A percentile compares a stretch with the other conserved stretches of the same genome.
Evolutionary conservation across 2,113 vertebrate genomes (phyloP).

Genomic region (sheep (Ovis aries)): ARS-UI_Ramb_v3.0 NC_056069.1:29343501-29344000

Average conservation of each 20-base stretch:
- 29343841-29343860: neutral
- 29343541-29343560: slow-evolving; percentile 27
- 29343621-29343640: slow-evolving; percentile 45
- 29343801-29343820: neutral
- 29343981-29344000: neutral
- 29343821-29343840: neutral
- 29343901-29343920: neutral
- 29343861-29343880: neutral
- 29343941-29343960: neutral
- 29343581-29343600: neutral
- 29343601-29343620: slow-evolving; percentile 44
- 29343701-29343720: neutral
- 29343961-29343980: neutral
- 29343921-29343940: neutral
- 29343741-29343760: neutral
- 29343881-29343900: neutral
- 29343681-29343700: neutral
- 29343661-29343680: neutral
- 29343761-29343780: neutral
- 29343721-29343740: neutral
- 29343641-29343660: slow-evolving; percentile 1
- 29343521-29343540: neutral
- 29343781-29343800: neutral
- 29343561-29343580: slow-evolving; percentile 35
- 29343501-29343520: neutral